Conservation (phyloP, 2,888 invertebrate species). For the Tipula helvola region DNA sequence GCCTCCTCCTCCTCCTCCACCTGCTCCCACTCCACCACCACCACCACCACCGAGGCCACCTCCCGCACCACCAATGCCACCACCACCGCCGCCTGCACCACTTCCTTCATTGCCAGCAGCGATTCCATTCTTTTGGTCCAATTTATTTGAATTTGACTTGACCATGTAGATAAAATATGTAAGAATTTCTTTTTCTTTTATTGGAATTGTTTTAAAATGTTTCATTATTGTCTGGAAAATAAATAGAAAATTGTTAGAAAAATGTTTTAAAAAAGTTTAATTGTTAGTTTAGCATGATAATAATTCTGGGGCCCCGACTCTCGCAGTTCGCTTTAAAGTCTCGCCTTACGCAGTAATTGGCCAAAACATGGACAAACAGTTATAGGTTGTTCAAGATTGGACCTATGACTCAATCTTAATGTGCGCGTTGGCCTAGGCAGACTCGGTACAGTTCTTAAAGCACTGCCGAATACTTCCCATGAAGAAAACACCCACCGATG, state of each 20-base stretch:
- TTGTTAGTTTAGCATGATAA: too few species aligned
- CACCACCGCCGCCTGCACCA: not conserved
- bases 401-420: too few species aligned
- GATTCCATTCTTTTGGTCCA: slow-evolving; percentile 34
- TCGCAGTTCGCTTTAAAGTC: too few species aligned
- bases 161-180: slow-evolving; percentile 94
- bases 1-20: not conserved
- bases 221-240: slow-evolving; percentile 75
- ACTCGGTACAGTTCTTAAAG: too few species aligned
- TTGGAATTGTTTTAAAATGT: slow-evolving; percentile 90
- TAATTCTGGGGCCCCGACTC: too few species aligned
- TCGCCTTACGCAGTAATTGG: too few species aligned
- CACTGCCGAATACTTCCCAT: too few species aligned
- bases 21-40: not conserved
- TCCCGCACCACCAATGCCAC: not conserved
- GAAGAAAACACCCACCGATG: too few species aligned
- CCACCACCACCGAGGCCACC: not conserved
- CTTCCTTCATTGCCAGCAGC: slow-evolving; percentile 14
- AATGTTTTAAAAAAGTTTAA: slow-evolving; percentile 10
- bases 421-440: too few species aligned
- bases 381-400: too few species aligned
- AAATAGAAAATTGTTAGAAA: slow-evolving; percentile 11
- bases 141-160: slow-evolving; percentile 58
- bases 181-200: slow-evolving; percentile 87
- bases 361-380: too few species aligned